Percentiles rank a stretch among this genome's conserved stretches.
These are phyloP conservation scores for Todiramphus chloris DNA, from an alignment of 2,113 vertebrate genomes.

Conservation along the genomic window DNA sequence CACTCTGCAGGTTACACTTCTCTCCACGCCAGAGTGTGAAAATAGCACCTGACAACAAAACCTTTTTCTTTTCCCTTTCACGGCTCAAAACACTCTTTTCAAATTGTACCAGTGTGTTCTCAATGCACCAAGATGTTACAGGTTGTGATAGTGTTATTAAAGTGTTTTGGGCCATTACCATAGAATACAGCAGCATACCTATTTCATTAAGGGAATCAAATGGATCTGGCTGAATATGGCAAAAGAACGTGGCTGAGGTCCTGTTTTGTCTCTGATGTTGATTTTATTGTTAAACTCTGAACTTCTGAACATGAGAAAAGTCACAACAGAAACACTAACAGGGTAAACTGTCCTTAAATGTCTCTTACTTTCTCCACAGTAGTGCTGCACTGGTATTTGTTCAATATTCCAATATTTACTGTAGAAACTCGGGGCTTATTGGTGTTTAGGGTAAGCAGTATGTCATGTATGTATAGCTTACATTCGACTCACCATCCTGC, in stretches of 20 bases:
- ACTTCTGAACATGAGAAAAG: not conserved
- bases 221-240: conserved; percentile 26
- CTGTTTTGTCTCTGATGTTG: not conserved
- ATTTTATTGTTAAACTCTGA: conserved; percentile 5
- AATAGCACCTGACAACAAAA: not conserved
- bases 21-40: not conserved
- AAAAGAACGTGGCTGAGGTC: not conserved
- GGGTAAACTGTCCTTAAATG: not conserved
- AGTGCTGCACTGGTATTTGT: not conserved
- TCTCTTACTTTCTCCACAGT: not conserved
- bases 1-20: not conserved
- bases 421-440: not conserved
- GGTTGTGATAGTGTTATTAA: not conserved
- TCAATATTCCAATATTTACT: not conserved
- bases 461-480: not conserved
- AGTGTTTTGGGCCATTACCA: conserved; percentile 23
- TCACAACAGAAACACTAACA: not conserved
- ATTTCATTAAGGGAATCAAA: conserved; percentile 33
- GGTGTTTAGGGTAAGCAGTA: not conserved
- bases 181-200: conserved; percentile 26
- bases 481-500: not conserved
- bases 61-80: not conserved
- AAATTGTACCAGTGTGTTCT: not conserved
- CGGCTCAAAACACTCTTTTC: not conserved
- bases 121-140: conserved; percentile 4